Conservation (phyloP, 2,888 invertebrate genomes). For the Pyrrhia umbra region DNA sequence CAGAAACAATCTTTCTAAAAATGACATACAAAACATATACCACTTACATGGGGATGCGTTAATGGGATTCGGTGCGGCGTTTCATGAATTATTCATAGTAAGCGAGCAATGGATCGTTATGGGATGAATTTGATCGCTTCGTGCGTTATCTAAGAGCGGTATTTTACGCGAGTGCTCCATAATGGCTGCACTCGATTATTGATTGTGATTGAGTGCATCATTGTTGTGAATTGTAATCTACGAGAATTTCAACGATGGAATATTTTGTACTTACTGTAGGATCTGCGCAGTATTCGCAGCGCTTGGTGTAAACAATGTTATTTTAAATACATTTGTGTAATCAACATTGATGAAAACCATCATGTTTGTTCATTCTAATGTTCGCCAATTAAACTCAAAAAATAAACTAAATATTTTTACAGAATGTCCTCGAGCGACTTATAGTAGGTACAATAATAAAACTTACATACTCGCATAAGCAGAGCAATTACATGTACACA, state of each 20-base stretch:
- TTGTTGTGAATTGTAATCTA: neutral
- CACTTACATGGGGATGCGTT: conserved; percentile 56
- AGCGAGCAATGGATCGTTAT: conserved; percentile 55
- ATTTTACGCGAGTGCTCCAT: conserved; percentile 48
- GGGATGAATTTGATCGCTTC: conserved; percentile 48
- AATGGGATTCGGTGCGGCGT: conserved; percentile 45
- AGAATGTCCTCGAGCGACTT: neutral
- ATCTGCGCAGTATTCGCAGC: neutral
- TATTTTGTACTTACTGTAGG: neutral
- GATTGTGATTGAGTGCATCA: conserved; percentile 25
- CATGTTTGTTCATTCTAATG: neutral
- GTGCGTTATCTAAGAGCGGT: conserved; percentile 54
- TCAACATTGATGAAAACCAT: neutral
- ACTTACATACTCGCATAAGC: neutral
- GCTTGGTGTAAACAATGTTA: neutral
- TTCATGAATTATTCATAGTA: conserved; percentile 58
- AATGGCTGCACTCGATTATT: conserved; percentile 37
- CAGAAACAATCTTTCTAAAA: conserved; percentile 56
- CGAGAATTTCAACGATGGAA: neutral
- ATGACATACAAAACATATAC: conserved; percentile 39
- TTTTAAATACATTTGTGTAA: neutral
- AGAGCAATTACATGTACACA: too few species aligned
- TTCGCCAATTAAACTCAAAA: too few species aligned
- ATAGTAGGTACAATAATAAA: neutral
- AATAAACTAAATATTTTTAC: too few species aligned